Conservation (phyloP, 1,140 invertebrate species). For the Bombus superbus region DNA sequence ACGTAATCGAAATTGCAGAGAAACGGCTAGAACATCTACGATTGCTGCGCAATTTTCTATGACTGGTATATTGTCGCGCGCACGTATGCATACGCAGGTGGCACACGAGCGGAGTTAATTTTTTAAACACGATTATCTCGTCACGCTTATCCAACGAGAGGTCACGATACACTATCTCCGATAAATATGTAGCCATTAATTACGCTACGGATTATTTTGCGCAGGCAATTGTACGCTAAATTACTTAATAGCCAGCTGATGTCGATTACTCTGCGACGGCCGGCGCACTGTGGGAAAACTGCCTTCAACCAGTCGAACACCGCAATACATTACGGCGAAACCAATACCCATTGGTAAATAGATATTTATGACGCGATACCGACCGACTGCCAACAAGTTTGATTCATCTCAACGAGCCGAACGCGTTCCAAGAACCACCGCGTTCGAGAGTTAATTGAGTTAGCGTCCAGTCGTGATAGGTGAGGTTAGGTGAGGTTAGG, state of each 20-base stretch:
- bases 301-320: constrained; percentile 8
- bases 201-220: constrained; percentile 44
- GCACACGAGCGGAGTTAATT: neutral
- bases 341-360: constrained; percentile 5
- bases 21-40: neutral
- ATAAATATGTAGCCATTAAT: constrained; percentile 38
- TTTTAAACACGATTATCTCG: constrained; percentile 17
- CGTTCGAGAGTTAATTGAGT: constrained; percentile 17
- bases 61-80: neutral
- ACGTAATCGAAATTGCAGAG: neutral
- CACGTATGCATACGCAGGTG: neutral
- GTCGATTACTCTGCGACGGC: constrained; percentile 55
- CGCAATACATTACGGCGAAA: constrained; percentile 25
- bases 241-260: constrained; percentile 62
- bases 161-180: constrained; percentile 31
- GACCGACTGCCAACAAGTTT: neutral
- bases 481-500: neutral
- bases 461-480: neutral
- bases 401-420: constrained; percentile 1
- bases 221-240: constrained; percentile 53
- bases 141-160: constrained; percentile 24
- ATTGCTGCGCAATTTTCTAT: neutral
- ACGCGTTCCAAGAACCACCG: neutral
- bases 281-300: constrained; percentile 50
- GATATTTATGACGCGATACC: constrained; percentile 28